These are phyloP conservation scores for Rhamphomyia laevipes DNA, from an alignment of 2,888 invertebrate genomes.

Conservation along the genomic window DNA sequence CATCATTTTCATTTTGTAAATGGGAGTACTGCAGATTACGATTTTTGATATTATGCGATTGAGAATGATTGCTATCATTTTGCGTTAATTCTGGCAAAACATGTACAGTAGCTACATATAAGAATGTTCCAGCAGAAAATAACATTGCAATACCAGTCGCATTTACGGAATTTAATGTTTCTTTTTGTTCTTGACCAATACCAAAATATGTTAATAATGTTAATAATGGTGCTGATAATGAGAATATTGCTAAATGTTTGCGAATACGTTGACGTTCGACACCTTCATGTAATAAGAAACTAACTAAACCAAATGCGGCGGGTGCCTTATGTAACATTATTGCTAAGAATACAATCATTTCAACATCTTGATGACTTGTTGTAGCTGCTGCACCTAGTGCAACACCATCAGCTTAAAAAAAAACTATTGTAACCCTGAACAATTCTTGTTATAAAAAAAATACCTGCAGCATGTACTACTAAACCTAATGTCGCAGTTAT, in stretches of 20 bases:
- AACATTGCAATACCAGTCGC: conserved; percentile 96
- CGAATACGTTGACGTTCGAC: conserved; percentile 75
- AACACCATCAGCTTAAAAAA: conserved; percentile 75
- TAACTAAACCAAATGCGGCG: conserved; percentile 95
- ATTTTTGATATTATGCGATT: conserved; percentile 18
- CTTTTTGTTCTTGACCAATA: conserved; percentile 87
- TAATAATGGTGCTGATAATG: conserved; percentile 79
- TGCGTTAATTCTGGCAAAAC: conserved; percentile 88
- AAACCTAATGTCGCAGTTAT: conserved; percentile 93
- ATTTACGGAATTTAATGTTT: conserved; percentile 75
- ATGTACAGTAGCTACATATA: conserved; percentile 98
- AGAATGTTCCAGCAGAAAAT: conserved; percentile 96
- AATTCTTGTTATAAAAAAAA: conserved; percentile 7
- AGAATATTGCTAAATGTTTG: conserved; percentile 83
- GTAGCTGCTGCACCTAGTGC: conserved; percentile 97
- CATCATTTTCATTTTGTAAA: conserved; percentile 20
- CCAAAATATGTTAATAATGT: conserved; percentile 88
- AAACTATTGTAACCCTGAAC: neutral
- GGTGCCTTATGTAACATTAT: conserved; percentile 99
- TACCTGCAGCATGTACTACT: conserved; percentile 94
- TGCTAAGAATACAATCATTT: conserved; percentile 94
- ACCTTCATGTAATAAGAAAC: conserved; percentile 92
- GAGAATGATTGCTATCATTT: conserved; percentile 37
- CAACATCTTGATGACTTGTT: conserved; percentile 90
- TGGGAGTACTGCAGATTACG: conserved; percentile 23